Base-by-base conservation (phyloP, 35 echinoderm and acorn worm species). In the Diadema setosum region DNA sequence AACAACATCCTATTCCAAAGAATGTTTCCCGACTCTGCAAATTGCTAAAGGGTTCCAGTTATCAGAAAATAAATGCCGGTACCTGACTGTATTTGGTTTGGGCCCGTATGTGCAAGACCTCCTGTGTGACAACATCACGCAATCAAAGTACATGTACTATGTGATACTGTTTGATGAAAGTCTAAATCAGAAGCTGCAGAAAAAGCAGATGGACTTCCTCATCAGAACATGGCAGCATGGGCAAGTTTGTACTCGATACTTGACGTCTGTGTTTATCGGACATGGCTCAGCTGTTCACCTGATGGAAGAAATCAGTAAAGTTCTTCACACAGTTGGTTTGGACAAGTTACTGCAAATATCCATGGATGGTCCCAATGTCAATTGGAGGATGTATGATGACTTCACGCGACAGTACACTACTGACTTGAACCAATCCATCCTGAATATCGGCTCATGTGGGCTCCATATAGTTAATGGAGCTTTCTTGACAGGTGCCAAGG, bases 381-480 rank as follows among this genome's bases (percentile, higher is more conserved):
- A 82, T 48, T 89, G 87, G 74, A 42, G 45, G 26, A 87, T 55
- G 42, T 87, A 50, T 20, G 42, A 87, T 4, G 76, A 89, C 52
- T 89, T 82, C 30, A 61, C 27, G 0, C 14, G 39, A 24, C 11
- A 44, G 57, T 82, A 82, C 23, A 60, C 41, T 60, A 42, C 57
- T 82, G 46, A 81, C 24, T 44, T 81, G 17, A 89, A 57, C 49
- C 15, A 82, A 89, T 44, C 45, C 18, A 15, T 82, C 26, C 75
- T 24, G 3, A 73, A 73, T 30, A 32, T 73, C 2, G 65, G 65
- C 3, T 83, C 80, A 23, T 86, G 90, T 59, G 65, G 90, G 43
- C 39, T 92, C 15, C 90, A 92, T 76, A 81, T 85, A 5, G 83
- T 92, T 42, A 74, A 92, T 92, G 90, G 83, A 24, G 90, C 90